Evolutionary conservation across 2,888 invertebrate species (phyloP).

Genomic region (Punctoribates punctum): DNA sequence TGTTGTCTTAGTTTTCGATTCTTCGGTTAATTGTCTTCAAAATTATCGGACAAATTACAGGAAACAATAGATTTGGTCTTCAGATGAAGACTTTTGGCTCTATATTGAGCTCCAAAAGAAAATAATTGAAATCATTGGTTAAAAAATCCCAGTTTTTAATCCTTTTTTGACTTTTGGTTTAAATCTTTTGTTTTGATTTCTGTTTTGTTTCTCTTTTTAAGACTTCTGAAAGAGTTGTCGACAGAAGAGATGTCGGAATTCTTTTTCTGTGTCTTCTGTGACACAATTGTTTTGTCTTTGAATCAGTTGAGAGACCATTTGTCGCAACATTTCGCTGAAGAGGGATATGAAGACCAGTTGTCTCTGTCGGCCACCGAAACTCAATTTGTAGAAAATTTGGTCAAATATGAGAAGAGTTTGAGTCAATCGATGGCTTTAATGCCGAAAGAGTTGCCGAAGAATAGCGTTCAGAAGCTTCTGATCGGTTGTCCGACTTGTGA

Average conservation of each 20-base stretch:
- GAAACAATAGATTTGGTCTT: too few relatives aligned
- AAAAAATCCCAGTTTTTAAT: too few relatives aligned
- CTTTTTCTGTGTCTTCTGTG: conserved; percentile 11
- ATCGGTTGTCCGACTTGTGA: conserved; percentile 13
- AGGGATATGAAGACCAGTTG: background rate
- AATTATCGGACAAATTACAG: too few relatives aligned
- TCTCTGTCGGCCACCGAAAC: background rate
- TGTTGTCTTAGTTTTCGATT: too few relatives aligned
- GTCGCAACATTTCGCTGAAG: background rate
- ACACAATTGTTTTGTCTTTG: background rate
- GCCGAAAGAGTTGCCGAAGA: background rate
- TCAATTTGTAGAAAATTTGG: background rate
- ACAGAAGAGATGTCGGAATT: background rate
- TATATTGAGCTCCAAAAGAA: too few relatives aligned
- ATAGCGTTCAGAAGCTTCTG: background rate
- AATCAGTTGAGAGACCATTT: background rate
- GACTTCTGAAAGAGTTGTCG: background rate
- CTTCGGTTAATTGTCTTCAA: too few relatives aligned
- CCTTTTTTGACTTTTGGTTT: too few relatives aligned
- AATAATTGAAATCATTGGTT: too few relatives aligned
- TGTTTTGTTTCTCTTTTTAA: background rate
- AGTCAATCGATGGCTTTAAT: background rate
- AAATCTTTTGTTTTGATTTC: background rate
- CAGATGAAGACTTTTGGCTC: too few relatives aligned
- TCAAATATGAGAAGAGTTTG: background rate